Evolutionary conservation across 1,140 invertebrate genomes (phyloP).

Genomic region (Euwallacea similis): DNA sequence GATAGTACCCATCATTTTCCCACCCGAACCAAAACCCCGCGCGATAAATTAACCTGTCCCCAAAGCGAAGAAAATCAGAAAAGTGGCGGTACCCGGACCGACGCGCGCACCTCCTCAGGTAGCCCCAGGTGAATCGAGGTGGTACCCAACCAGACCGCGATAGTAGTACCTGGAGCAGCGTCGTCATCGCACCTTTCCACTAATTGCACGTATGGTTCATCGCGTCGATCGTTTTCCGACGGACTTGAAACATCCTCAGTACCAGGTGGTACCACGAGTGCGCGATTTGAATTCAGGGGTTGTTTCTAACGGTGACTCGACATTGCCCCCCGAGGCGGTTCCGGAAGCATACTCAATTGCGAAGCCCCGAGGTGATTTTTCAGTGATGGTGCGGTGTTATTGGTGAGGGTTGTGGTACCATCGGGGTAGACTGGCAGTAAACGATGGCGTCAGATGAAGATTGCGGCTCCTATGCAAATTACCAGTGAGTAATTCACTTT

Average conservation of each 20-base stretch:
- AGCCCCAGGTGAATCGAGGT: constrained; percentile 30
- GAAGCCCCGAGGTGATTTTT: background rate
- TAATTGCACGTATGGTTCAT: background rate
- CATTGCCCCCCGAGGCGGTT: background rate
- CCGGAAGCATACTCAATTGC: background rate
- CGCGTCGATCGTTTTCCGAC: background rate
- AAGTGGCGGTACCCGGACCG: constrained; percentile 15
- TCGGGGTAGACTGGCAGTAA: background rate
- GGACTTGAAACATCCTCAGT: background rate
- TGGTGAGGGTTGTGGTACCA: background rate
- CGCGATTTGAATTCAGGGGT: background rate
- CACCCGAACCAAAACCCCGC: background rate
- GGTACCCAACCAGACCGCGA: constrained; percentile 13
- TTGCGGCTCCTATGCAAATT: constrained; percentile 9
- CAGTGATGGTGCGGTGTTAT: constrained; percentile 10
- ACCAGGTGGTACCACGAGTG: constrained; percentile 2
- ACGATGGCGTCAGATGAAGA: constrained; percentile 37
- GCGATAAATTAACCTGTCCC: constrained; percentile 25
- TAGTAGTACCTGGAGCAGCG: constrained; percentile 30
- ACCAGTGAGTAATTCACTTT: background rate
- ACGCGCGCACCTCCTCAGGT: constrained; percentile 21
- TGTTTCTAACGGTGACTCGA: background rate
- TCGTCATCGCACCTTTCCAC: background rate
- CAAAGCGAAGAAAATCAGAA: constrained; percentile 13
- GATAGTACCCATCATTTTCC: background rate